Evolutionary conservation across 2,113 vertebrate genomes (phyloP), one percentile per base, ranked within the genome.

Genomic region (Nestor notabilis): DNA sequence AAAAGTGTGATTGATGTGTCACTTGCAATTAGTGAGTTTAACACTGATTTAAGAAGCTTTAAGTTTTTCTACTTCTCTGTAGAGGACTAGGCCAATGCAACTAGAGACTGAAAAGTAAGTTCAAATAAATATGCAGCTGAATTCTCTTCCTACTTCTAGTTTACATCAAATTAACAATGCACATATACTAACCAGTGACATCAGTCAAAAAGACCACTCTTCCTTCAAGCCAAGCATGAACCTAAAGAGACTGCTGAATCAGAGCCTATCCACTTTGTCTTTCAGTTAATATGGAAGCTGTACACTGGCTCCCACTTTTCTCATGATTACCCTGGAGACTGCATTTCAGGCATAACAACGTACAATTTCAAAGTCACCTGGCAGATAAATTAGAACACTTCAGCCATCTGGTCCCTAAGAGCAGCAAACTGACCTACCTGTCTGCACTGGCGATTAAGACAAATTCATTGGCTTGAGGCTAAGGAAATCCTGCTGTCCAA

Each of bases 321-420:
- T 83, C 66, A 33, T 5, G 10, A 95, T 35, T 82, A 81, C 68
- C 63, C 49, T 33, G 37, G 28, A 91, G 71, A 77, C 50, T 19
- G 33, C 80, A 95, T 92, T 90, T 89, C 88, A 89, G 69, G 47
- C 83, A 89, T 31, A 78, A 69, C 71, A 95, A 52, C 33, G 46
- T 61, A 89, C 43, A 72, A 80, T 83, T 95, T 68, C 60, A 35
- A 88, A 93, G 86, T 78, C 88, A 72, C 78, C 88, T 90, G 72
- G 83, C 47, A 89, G 89, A 44, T 68, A 81, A 96, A 87, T 92
- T 44, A 87, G 65, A 89, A 70, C 43, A 82, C 72, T 64, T 10
- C 43, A 83, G 72, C 79, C 97, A 95, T 92, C 85, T 95, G 91
- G 93, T 92, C 79, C 60, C 47, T 41, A 89, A 83, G 7, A 75